Evolutionary conservation across 2,888 invertebrate genomes (phyloP).

Genomic region (Caenorhabditis sp.): DNA sequence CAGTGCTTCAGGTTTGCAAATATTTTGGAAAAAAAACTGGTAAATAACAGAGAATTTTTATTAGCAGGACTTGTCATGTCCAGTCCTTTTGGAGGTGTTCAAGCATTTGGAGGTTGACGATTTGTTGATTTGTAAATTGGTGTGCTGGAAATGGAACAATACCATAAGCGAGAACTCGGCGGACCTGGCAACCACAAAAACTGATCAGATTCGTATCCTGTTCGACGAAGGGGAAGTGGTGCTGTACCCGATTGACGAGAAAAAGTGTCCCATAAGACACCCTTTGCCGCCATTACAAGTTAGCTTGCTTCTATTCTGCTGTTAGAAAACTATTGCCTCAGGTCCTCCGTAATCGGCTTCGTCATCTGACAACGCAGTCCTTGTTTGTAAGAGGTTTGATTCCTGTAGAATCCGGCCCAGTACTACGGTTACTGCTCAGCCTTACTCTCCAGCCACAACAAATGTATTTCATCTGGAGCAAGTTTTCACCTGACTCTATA

Average conservation of each 20-base stretch:
- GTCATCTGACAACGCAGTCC: slow-evolving; percentile 73
- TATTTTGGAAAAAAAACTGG: not conserved
- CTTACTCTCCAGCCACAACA: slow-evolving; percentile 73
- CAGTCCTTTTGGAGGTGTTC: slow-evolving; percentile 65
- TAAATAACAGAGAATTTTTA: not conserved
- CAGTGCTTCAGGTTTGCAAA: slow-evolving; percentile 3
- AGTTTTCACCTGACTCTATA: slow-evolving; percentile 68
- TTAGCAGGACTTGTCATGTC: slow-evolving; percentile 61
- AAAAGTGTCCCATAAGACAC: slow-evolving; percentile 69
- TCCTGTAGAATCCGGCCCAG: slow-evolving; percentile 76
- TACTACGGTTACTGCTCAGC: slow-evolving; percentile 66
- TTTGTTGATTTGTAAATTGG: slow-evolving; percentile 63
- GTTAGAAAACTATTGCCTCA: slow-evolving; percentile 34
- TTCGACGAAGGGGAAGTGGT: slow-evolving; percentile 80
- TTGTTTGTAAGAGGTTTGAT: slow-evolving; percentile 77
- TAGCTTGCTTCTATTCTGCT: not conserved
- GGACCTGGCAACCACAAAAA: slow-evolving; percentile 51
- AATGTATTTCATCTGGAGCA: slow-evolving; percentile 79
- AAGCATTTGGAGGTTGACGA: slow-evolving; percentile 58
- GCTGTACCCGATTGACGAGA: slow-evolving; percentile 74
- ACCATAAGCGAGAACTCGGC: slow-evolving; percentile 56
- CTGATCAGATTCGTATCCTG: slow-evolving; percentile 77
- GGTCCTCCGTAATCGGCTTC: slow-evolving; percentile 64
- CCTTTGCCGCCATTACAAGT: slow-evolving; percentile 75
- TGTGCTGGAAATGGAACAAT: slow-evolving; percentile 70